Base-by-base conservation (phyloP, 2,113 vertebrate species). In the Proterorhinus semilunaris region DNA sequence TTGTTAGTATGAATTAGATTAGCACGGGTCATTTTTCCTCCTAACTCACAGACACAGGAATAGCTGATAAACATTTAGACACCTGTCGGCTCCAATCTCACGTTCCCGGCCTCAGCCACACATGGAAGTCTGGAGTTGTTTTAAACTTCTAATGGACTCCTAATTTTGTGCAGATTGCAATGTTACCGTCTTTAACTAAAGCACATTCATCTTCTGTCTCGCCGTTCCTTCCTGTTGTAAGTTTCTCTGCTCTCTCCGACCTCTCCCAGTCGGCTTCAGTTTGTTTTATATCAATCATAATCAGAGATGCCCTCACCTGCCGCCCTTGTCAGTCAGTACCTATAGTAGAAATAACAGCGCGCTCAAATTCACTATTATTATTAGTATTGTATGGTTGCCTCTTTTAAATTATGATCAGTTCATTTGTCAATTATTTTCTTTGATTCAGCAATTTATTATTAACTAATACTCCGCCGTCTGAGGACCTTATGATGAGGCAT, bases 61-160 rank as follows among this genome's bases (percentile, higher is more conserved):
- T 87, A 74, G 79, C 80, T 91, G 84, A 87, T 93, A 92, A 92
- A 92, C 90, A 92, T 92, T 92, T 91, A 89, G 91, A 93, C 89
- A 92, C 90, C 90, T 92, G 91, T 92, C 89, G 71, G 81, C 88
- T 90, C 83, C 88, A 85, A 90, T 91, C 87, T 87, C 71, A 68
- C 67, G 55, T 85, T 83, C 71, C 83, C 42, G 68, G 71, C 53
- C 83, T 86, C 66, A 50, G 80, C 52, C 89, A 82, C 92, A 93
- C 88, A 93, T 92, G 91, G 88, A 75, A 72, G 71, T 80, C 75
- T 83, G 81, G 81, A 83, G 76, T 84, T 77, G 78, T 87, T 88
- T 81, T 65, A 83, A 76, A 83, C 75, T 83, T 82, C 69, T 90
- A 89, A 89, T 88, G 82, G 78, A 78, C 75, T 73, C 68, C 76